These are phyloP conservation scores for Intellagama lesueurii DNA, from an alignment of 2,797 vertebrate genomes.

Conservation along the genomic window DNA sequence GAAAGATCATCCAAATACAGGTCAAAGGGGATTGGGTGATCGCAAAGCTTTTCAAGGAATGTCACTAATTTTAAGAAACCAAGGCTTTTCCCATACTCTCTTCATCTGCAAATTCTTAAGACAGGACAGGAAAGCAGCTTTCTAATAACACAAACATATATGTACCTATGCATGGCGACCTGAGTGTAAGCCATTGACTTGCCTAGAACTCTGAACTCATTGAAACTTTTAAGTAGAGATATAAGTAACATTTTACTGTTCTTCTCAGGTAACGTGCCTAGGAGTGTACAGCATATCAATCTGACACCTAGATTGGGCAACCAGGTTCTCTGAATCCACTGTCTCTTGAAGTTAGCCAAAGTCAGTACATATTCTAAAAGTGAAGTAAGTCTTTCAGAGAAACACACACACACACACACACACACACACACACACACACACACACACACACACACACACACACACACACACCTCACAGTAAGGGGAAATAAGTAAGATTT, in stretches of 20 bases:
- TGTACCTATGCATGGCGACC: neutral
- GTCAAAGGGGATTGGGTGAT: neutral
- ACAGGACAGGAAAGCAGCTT: neutral
- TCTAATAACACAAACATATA: neutral
- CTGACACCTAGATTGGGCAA: neutral
- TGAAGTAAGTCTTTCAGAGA: neutral
- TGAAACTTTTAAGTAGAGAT: neutral
- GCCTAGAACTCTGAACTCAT: neutral
- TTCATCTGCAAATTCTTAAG: neutral
- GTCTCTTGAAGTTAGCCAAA: constrained; percentile 8
- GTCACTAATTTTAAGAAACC: neutral
- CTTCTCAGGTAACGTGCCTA: neutral
- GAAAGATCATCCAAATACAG: neutral
- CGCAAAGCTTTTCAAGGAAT: neutral
- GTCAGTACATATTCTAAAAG: neutral
- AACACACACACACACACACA: no score
- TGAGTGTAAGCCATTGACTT: neutral
- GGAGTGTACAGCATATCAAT: neutral
- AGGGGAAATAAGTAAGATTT: neutral
- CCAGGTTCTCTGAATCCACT: neutral
- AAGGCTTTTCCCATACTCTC: neutral
- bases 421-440: no score
- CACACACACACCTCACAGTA: neutral
- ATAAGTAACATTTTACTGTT: neutral
- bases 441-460: no score